Base-by-base conservation (phyloP, 2,888 invertebrate species). In the Calliopum simillimum region DNA sequence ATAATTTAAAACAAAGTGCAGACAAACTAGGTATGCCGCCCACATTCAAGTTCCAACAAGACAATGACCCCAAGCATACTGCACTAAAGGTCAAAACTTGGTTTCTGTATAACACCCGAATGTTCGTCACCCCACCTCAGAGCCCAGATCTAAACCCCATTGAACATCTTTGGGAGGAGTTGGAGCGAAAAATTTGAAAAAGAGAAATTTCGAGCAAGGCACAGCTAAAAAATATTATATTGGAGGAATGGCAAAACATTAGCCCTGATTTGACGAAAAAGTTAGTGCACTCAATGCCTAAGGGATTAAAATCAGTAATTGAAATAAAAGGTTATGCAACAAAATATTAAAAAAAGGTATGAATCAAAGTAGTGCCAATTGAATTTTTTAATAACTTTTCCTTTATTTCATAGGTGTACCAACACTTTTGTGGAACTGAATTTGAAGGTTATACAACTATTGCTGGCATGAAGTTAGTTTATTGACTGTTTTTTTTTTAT, bases 41-140 rank as follows among this genome's bases (percentile, higher is more conserved):
- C 8, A 53, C 16, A 16, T 65, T 68, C 14, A 33, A 49, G 13
- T 53, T 55, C 16, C 43, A 66, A 13, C 44, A 66, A n/a, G 66
- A 66, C 47, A 67, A 58, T 46, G 58, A 67, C 43, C 58, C 58
- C 25, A 67, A 67, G 46, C 68, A 70, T 59, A 67, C 46, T 19
- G 25, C 67, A 41, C 25, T 23, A 41, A 59, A 62, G 41, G 70
- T 70, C 44, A 59, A 67, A 46, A 16, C 63, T 4, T 70, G 70
- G 70, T 44, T 71, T 4, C 43, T 68, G 13, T 71, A 58, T 46
- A 71, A 62, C 56, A 53, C 46, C 33, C 55, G 61, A 8, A 49
- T 67, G 19, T 43, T 71, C 21, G 67, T 71, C 47, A 59, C 66
- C 2, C 49, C 51, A 14, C 8, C 41, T 14, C 62, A 62, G 21